Evolutionary conservation across 2,797 vertebrate genomes (phyloP).

Genomic region (Glyptemys insculpta): DNA sequence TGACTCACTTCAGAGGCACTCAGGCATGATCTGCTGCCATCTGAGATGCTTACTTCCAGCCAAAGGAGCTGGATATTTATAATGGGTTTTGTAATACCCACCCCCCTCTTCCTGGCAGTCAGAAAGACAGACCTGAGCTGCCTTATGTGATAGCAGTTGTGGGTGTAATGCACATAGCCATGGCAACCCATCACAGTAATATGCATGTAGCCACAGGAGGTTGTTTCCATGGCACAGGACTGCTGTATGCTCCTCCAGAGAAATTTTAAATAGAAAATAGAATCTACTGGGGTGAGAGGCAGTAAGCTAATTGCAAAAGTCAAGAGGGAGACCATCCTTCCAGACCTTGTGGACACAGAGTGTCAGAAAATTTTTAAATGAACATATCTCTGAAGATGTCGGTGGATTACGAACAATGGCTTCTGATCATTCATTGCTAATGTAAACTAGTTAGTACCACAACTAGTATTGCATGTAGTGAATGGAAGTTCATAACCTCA

Average conservation of each 20-base stretch:
- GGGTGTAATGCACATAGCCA: not conserved
- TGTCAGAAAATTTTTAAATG: accelerated
- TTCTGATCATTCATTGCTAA: too few species aligned
- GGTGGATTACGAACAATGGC: accelerated
- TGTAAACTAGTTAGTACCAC: too few species aligned
- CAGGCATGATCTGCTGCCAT: accelerated
- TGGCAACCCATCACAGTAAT: not conserved
- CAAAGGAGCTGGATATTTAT: not conserved
- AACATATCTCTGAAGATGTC: accelerated
- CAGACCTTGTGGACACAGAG: accelerated
- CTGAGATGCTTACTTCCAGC: accelerated
- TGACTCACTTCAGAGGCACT: accelerated
- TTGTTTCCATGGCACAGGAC: not conserved
- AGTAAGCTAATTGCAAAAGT: accelerated
- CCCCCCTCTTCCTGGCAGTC: not conserved
- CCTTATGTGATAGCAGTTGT: accelerated
- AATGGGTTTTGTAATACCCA: not conserved
- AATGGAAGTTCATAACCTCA: too few species aligned
- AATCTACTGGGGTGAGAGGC: not conserved
- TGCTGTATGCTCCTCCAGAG: accelerated
- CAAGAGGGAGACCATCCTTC: accelerated
- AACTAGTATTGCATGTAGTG: accelerated
- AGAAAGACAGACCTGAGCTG: accelerated
- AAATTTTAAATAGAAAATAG: accelerated
- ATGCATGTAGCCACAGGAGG: accelerated